Base-by-base conservation (phyloP, 2,888 invertebrate species). In the Ametastegia equiseti region DNA sequence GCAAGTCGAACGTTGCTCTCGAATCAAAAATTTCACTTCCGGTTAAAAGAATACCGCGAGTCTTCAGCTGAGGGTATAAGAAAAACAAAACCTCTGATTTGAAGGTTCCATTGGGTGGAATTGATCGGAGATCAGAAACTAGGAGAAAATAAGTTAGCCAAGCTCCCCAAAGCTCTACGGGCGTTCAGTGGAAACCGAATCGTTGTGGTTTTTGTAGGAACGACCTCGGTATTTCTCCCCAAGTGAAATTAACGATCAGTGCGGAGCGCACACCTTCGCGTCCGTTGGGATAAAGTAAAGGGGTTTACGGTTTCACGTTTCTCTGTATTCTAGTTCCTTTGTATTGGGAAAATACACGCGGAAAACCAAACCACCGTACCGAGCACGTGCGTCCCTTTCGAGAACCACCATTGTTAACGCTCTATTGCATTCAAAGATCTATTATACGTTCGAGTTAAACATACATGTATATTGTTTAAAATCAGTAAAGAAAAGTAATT, bases 201-300 rank as follows among this genome's bases (percentile, higher is more conserved):
- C 87, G 86, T 50, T 77, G 69, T 45, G 63, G 63, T 82, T 88
- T 88, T 86, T 86, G 77, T 85, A 86, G 87, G 83, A 88, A 88
- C 87, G 87, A 87, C 87, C 87, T 84, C 88, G 88, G 88, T 88
- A 88, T 88, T 88, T 88, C 87, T 88, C 86, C 84, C 84, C 85
- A 85, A 88, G 88, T 86, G 87, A 89, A 88, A 89, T 88, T 88
- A 89, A 89, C 88, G 88, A 87, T 88, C 87, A 88, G 85, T 84
- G 82, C n/a, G n/a, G n/a, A 83, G 82, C 75, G 86, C 85, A 84
- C 87, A 88, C 88, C 86, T 88, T 88, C 84, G 86, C 84, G 81
- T 83, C 81, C 82, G 81, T 81, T 81, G 82, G 87, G 86, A 88
- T 88, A 88, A 88, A 88, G 86, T 86, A 85, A 84, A 85, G 81